Evolutionary conservation across 2,888 invertebrate species (phyloP), one percentile per base, ranked within the genome.

Genomic region (Eupelmus urozonus): DNA sequence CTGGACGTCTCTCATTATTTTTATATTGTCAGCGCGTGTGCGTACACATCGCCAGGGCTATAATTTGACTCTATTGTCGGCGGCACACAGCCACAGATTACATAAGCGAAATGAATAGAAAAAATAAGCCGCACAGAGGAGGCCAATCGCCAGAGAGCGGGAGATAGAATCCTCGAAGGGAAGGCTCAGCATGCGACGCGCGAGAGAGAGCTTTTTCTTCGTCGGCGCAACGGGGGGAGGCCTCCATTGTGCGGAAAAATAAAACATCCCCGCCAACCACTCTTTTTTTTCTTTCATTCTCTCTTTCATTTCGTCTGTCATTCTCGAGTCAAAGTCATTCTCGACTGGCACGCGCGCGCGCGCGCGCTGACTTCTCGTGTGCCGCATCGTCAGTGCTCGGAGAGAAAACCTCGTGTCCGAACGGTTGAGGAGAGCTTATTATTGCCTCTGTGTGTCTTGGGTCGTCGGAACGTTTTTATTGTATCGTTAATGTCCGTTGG

Each of bases 371-470:
- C 51, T 40, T 55, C 67, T 57, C 20, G 9, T 34, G 9, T 75
- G n/a, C 63, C 65, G 62, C 57, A 65, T 76, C 77, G 34, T 42
- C 49, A 13, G 70, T 59, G 57, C 63, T 40, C 57, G 40, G 53
- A 40, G 29, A 62, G 67, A 60, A 69, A 69, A 75, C 53, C 60
- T 42, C 42, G 51, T 51, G 63, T 62, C 29, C 65, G 62, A 62
- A 73, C 51, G n/a, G 63, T 53, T 57, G 34, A 55, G 9, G 3
- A 65, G n/a, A 55, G 49, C 74, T 59, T 65, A 18, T 34, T 34
- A 42, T 81, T 81, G 63, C 76, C 42, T 79, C 25, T 59, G 78
- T 79, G 27, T 72, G 63, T 82, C 75, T 77, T n/a, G 18, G 9
- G 34, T 34, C 34, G 34, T 34, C 34, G 9, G 3, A 3, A 34